phyloP scores from a whole-genome alignment of 2,797 vertebrate species.

The Pelobates cultripes region DNA sequence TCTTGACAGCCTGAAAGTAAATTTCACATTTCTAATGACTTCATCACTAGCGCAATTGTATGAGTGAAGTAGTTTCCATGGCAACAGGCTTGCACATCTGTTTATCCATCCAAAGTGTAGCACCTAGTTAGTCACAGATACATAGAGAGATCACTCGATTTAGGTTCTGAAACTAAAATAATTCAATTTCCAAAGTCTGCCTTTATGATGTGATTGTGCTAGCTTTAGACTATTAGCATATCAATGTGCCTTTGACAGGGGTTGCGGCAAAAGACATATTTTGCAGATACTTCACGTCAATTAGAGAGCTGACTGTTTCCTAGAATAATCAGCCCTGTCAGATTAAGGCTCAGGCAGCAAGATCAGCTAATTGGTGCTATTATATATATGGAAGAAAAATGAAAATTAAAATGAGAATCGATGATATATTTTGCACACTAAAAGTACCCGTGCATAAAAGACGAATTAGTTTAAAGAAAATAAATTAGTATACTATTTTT shows the following conservation, averaged over 20 bases:
- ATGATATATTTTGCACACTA: constrained; percentile 75
- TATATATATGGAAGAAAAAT: constrained; percentile 74
- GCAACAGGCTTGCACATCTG: constrained; percentile 75
- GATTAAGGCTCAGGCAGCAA: constrained; percentile 80
- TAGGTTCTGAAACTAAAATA: constrained; percentile 81
- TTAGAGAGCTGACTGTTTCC: constrained; percentile 81
- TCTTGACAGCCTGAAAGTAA: constrained; percentile 81
- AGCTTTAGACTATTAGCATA: constrained; percentile 81
- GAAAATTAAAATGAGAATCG: constrained; percentile 39
- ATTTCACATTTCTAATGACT: constrained; percentile 81
- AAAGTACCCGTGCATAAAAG: constrained; percentile 60
- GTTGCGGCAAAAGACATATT: constrained; percentile 80
- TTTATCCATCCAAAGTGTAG: constrained; percentile 78
- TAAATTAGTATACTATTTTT: too few species aligned
- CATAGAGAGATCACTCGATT: constrained; percentile 82
- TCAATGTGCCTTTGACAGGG: constrained; percentile 82
- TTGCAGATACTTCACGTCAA: constrained; percentile 83
- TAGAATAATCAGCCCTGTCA: constrained; percentile 82
- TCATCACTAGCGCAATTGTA: constrained; percentile 79
- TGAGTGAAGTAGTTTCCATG: constrained; percentile 80
- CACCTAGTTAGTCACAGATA: constrained; percentile 80
- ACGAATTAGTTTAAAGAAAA: too few species aligned
- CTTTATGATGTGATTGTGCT: constrained; percentile 80
- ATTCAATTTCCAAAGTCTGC: constrained; percentile 81
- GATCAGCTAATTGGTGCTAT: constrained; percentile 85